Conservation (phyloP, 2,888 invertebrate species). For the Ornithoptera alexandrae region DNA sequence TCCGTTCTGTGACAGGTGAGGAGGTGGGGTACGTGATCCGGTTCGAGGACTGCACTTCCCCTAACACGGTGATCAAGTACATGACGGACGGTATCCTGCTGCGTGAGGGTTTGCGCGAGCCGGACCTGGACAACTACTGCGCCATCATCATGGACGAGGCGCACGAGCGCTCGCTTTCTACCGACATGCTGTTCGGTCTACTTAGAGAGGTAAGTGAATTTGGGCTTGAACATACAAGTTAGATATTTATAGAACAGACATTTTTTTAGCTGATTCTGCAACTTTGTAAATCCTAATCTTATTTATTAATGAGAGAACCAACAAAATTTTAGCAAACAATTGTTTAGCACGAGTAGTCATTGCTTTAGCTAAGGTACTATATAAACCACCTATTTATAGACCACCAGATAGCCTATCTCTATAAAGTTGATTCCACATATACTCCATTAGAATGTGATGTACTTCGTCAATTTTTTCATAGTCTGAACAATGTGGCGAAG, state of each 20-base stretch:
- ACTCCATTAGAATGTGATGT: neutral
- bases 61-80: slow-evolving; percentile 96
- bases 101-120: slow-evolving; percentile 96
- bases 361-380: too few species aligned
- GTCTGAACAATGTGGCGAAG: neutral
- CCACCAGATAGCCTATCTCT: too few species aligned
- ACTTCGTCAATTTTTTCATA: neutral
- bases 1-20: slow-evolving; percentile 76
- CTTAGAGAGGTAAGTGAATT: slow-evolving; percentile 88
- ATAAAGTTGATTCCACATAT: neutral
- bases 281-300: too few species aligned
- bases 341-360: too few species aligned
- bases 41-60: slow-evolving; percentile 99
- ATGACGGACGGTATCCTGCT: slow-evolving; percentile 99
- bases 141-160: slow-evolving; percentile 99
- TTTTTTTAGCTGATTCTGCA: too few species aligned
- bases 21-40: slow-evolving; percentile 99
- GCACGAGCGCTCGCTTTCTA: slow-evolving; percentile 98
- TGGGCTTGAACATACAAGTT: too few species aligned
- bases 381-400: too few species aligned
- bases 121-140: slow-evolving; percentile 97
- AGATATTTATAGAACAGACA: too few species aligned
- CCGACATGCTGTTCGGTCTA: slow-evolving; percentile 98
- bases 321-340: too few species aligned
- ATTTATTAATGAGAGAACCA: too few species aligned